Base-by-base conservation (phyloP, 2,113 vertebrate species). In the Chrysemys picta region DNA sequence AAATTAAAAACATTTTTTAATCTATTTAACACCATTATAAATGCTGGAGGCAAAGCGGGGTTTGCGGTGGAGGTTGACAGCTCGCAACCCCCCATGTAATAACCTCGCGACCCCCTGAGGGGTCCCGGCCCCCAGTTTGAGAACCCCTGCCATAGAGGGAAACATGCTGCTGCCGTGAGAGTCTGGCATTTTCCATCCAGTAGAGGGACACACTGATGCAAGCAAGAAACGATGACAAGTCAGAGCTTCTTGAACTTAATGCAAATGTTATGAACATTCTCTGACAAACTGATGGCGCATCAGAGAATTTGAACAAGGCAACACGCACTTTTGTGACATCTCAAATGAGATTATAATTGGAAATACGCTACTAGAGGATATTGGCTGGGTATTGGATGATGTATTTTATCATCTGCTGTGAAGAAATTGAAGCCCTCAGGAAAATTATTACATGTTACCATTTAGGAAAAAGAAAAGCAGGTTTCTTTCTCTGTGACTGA, bases 361-460 rank as follows among this genome's bases (percentile, higher is more conserved):
- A 50, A 47, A 35, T 1, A 47, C 6, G 17, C 13, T 9, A 89
- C 27, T 90, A 82, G 89, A 88, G 56, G 62, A 87, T 91, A 90
- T 80, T 83, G 94, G 47, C 76, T 45, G 76, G 80, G 69, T 79
- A 59, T n/a, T 52, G 42, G 89, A 54, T 54, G 50, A 86, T 0
- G 11, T 87, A n/a, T 50, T 87, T 27, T 53, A 75, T 80, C 2
- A 1, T 88, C 87, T 94, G 87, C 81, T 57, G 62, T 1, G 62
- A 56, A 53, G 49, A 86, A 93, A 94, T 5, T 62, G 87, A 90
- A 94, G 83, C 78, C 94, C 94, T 84, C 19, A 9, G 81, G 95
- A 87, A 95, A 95, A 94, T 89, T 93, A 91, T 89, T 49, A 88
- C 5, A 89, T 27, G 80, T 59, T 78, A 14, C 38, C n/a, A 94